Percentiles rank a stretch among this genome's conserved stretches.
Conservation (phyloP, 2,113 vertebrate species). For the Salvelinus fontinalis region DNA sequence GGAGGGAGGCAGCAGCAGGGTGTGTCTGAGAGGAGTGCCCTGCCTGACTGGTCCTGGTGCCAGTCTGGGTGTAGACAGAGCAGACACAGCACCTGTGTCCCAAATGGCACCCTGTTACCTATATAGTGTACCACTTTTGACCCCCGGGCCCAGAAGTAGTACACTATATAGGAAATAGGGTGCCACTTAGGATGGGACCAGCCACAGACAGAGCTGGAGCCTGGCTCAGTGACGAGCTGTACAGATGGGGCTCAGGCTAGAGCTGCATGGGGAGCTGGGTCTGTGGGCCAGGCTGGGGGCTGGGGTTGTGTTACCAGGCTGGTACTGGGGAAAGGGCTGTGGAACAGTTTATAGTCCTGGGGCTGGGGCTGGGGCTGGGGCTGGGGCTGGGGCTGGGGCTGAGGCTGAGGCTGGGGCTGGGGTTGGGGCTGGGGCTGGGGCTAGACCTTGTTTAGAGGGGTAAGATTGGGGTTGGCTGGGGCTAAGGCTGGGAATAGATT, state of each 20-base stretch:
- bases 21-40: slow-evolving; percentile 1
- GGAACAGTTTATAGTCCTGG: background rate
- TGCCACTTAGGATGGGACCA: background rate
- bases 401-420: background rate
- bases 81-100: too few relatives aligned
- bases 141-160: too few relatives aligned
- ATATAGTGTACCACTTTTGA: too few relatives aligned
- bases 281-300: background rate
- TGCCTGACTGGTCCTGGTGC: background rate
- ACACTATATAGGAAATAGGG: too few relatives aligned
- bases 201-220: background rate
- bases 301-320: background rate
- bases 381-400: background rate
- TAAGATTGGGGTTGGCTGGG: background rate
- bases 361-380: too few relatives aligned
- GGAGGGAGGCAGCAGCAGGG: slow-evolving; percentile 4
- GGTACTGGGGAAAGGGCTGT: background rate
- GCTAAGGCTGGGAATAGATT: background rate
- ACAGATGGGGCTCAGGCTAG: background rate
- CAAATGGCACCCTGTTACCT: too few relatives aligned
- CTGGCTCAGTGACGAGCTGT: slow-evolving; percentile 1
- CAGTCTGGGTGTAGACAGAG: background rate
- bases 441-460: background rate
- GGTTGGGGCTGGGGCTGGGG: background rate
- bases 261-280: background rate